Evolutionary conservation across 1,140 invertebrate genomes (phyloP), one percentile per base, ranked within the genome.

Genomic region (Drosophila busckii): DNA sequence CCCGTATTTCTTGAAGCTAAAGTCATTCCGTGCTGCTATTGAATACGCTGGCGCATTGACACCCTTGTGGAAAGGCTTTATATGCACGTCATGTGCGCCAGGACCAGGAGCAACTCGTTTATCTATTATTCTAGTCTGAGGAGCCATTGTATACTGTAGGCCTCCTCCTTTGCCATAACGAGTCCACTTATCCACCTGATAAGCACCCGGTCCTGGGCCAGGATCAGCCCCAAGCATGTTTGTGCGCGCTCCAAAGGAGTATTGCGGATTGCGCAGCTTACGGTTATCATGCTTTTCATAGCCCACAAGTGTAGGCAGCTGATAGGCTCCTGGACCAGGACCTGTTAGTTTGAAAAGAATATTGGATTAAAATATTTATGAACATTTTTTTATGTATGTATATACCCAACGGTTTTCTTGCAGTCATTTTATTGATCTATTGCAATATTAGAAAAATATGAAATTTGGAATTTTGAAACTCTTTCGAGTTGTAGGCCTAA

Each of bases 301-400:
- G 7, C 91, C 91, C 4, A 90, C 88, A 10, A 89, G 88, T 9
- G 90, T 84, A 0, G 91, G 91, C 55, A 92, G 82, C 53, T 70
- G 64, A 66, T 92, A 92, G 7, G 90, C 90, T 35, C 90, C 91
- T 3, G 91, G 91, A 17, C 91, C 91, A 34, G 91, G 91, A 8
- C 91, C 91, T 90, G 15, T 1, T 1, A 5, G 19, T 15, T 3
- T 1, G 22, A 4, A 40, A 10, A 2, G 7, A 1, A 1, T 4
- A 44, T 16, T 26, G 10, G 40, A 8, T 8, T 10, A 7, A 4
- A 6, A 23, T 4, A 2, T 10, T 10, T 8, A 19, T 6, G 0
- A 17, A 8, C 2, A 35, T 52, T 76, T n/a, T n/a, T n/a, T n/a
- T n/a, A n/a, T n/a, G n/a, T n/a, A n/a, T n/a, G n/a, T n/a, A n/a